phyloP scores from a whole-genome alignment of 2,113 vertebrate genomes.

The Larimichthys crocea region DNA sequence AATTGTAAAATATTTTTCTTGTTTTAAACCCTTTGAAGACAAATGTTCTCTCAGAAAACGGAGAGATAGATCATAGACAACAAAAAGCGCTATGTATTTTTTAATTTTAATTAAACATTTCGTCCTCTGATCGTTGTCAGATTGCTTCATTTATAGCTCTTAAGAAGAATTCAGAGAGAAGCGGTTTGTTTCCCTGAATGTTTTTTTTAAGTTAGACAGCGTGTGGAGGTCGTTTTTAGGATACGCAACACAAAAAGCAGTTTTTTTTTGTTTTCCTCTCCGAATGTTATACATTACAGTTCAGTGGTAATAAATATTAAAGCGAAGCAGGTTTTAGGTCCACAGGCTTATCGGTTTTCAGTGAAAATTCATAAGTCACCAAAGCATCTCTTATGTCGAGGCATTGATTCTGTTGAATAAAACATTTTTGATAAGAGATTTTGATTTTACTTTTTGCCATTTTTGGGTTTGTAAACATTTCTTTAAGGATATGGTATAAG shows the following conservation, averaged over 20 bases:
- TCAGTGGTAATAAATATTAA: slow-evolving; percentile 8
- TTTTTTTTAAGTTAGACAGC: slow-evolving; percentile 1
- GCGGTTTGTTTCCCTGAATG: slow-evolving; percentile 37
- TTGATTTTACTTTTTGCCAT: slow-evolving; percentile 12
- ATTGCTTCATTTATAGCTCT: slow-evolving; percentile 57
- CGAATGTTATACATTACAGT: slow-evolving; percentile 29
- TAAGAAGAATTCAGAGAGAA: slow-evolving; percentile 2
- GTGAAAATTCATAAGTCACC: slow-evolving; percentile 55
- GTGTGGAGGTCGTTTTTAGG: not conserved
- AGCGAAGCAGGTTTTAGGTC: slow-evolving; percentile 36
- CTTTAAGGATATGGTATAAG: not conserved
- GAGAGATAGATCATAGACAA: slow-evolving; percentile 53
- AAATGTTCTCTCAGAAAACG: slow-evolving; percentile 54
- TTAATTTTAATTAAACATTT: slow-evolving; percentile 82
- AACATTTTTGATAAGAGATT: slow-evolving; percentile 55
- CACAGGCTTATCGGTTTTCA: slow-evolving; percentile 43
- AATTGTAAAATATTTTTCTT: slow-evolving; percentile 77
- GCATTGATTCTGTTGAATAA: slow-evolving; percentile 65
- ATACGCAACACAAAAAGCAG: not conserved
- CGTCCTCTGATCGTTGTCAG: slow-evolving; percentile 66
- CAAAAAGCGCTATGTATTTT: slow-evolving; percentile 72
- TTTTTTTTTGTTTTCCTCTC: slow-evolving; percentile 8
- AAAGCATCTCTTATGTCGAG: slow-evolving; percentile 61
- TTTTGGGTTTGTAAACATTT: not conserved
- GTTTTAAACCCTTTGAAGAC: slow-evolving; percentile 78